Evolutionary conservation across 2,888 invertebrate species (phyloP).

Genomic region (Lamellibrachia columna): DNA sequence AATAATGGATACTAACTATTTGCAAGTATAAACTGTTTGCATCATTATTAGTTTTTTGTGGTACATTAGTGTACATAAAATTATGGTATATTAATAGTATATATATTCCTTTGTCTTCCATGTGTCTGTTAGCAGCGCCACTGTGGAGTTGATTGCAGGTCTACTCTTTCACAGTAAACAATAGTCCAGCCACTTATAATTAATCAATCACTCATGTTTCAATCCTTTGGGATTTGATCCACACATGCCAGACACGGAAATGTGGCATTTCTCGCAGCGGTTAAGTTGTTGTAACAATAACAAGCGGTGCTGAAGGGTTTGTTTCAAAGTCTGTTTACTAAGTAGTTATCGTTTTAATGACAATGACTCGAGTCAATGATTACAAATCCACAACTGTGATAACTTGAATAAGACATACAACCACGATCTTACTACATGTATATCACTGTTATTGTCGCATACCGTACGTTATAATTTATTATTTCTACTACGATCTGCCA

Average conservation of each 20-base stretch:
- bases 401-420: no score
- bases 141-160: not conserved
- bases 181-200: conserved; percentile 3
- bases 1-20: no score
- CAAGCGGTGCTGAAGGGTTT: not conserved
- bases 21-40: no score
- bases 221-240: not conserved
- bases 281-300: not conserved
- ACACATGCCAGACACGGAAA: not conserved
- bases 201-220: conserved; percentile 7
- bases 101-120: not conserved
- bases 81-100: not conserved
- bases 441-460: no score
- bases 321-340: not conserved
- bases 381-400: no score
- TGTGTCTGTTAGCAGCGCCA: not conserved
- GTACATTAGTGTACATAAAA: not conserved
- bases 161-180: not conserved
- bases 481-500: no score
- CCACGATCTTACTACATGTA: no score
- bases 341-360: no score
- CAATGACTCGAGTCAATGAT: no score
- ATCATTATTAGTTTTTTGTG: no score
- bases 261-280: not conserved
- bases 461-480: no score